Evolutionary conservation across 2,797 vertebrate species (phyloP).

Genomic region (Hybognathus amarus): DNA sequence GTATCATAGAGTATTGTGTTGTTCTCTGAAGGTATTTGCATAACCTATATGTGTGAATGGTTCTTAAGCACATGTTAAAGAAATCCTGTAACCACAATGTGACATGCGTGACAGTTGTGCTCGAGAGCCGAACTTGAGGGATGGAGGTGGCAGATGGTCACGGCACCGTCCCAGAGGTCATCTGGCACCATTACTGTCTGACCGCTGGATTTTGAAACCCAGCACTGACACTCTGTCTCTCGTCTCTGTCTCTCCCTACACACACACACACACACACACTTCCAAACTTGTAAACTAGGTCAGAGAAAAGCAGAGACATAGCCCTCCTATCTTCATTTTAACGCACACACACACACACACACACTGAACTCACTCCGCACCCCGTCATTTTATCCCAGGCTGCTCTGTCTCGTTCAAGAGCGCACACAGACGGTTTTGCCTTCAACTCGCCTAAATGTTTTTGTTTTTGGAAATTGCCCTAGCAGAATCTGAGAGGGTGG

Average conservation of each 20-base stretch:
- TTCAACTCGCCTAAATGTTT: slow-evolving; percentile 70
- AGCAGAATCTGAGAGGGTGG: slow-evolving; percentile 67
- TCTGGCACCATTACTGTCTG: slow-evolving; percentile 74
- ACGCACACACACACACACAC: slow-evolving; percentile 55
- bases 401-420: slow-evolving; percentile 32
- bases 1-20: slow-evolving; percentile 50
- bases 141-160: slow-evolving; percentile 83
- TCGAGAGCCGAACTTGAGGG: slow-evolving; percentile 80
- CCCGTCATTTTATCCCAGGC: slow-evolving; percentile 25
- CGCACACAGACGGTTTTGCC: slow-evolving; percentile 32
- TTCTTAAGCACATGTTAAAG: slow-evolving; percentile 24
- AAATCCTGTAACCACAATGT: slow-evolving; percentile 74
- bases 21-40: not conserved
- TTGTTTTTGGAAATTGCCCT: slow-evolving; percentile 70
- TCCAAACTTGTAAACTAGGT: slow-evolving; percentile 69
- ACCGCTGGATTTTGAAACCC: slow-evolving; percentile 78
- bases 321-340: slow-evolving; percentile 73
- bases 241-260: slow-evolving; percentile 43
- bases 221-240: slow-evolving; percentile 61
- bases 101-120: slow-evolving; percentile 73
- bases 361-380: slow-evolving; percentile 32
- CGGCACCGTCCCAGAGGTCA: slow-evolving; percentile 83
- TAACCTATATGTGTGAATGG: not conserved
- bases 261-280: slow-evolving; percentile 42
- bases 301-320: slow-evolving; percentile 69